Conservation (phyloP, 2,888 invertebrate species). For the Brachyptera risi region DNA sequence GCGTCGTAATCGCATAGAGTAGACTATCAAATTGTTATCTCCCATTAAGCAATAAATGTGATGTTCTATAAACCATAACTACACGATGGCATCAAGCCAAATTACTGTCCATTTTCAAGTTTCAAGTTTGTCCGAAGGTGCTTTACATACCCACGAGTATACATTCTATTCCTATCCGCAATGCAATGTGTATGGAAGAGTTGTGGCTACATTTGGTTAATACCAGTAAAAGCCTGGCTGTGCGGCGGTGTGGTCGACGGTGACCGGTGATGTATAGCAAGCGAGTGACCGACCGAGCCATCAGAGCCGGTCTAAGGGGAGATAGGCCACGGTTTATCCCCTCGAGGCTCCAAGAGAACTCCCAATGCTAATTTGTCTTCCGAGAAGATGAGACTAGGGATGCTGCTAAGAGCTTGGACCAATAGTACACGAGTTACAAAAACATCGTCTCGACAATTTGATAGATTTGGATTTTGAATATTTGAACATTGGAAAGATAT, state of each 20-base stretch:
- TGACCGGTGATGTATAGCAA: conserved; percentile 17
- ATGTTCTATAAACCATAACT: too few species aligned
- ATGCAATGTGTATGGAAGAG: conserved; percentile 17
- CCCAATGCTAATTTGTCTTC: conserved; percentile 33
- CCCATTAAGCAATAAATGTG: too few species aligned
- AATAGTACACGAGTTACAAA: neutral
- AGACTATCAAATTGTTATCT: too few species aligned
- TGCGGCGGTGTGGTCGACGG: neutral
- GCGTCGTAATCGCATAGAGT: too few species aligned
- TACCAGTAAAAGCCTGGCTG: conserved; percentile 17
- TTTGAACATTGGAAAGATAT: too few species aligned
- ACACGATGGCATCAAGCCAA: neutral
- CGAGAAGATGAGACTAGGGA: conserved; percentile 18
- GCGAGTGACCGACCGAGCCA: conserved; percentile 5
- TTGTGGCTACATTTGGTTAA: conserved; percentile 21
- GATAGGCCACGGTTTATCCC: conserved; percentile 21
- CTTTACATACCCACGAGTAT: neutral
- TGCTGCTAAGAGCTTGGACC: conserved; percentile 9
- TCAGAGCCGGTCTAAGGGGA: conserved; percentile 10
- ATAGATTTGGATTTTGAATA: too few species aligned
- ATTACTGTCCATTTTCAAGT: neutral
- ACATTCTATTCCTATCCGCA: neutral
- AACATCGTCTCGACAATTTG: neutral
- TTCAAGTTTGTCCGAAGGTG: neutral
- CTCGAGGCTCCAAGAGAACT: conserved; percentile 12